phyloP scores from a whole-genome alignment of 2,888 invertebrate species.

The Ommatoiulus sabulosus region DNA sequence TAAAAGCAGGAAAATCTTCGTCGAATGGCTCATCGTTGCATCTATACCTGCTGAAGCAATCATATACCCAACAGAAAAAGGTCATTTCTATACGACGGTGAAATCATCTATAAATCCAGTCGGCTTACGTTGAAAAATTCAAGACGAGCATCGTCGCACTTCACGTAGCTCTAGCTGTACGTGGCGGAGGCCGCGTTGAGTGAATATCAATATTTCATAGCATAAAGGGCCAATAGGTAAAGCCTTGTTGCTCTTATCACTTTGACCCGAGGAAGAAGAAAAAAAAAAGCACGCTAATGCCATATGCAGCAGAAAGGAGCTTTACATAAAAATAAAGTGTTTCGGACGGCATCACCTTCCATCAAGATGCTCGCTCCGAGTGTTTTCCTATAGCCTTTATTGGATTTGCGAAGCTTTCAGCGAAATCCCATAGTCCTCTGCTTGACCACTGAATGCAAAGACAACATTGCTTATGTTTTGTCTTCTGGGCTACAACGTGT shows the following conservation, averaged over 20 bases:
- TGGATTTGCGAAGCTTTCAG: conserved; percentile 45
- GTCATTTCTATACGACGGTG: not conserved
- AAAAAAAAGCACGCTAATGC: not conserved
- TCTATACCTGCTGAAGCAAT: not conserved
- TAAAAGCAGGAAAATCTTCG: not conserved
- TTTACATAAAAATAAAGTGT: conserved; percentile 49
- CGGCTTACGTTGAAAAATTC: not conserved
- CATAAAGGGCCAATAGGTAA: not conserved
- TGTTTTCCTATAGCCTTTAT: conserved; percentile 25
- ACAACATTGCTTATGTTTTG: conserved; percentile 29
- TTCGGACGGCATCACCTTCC: conserved; percentile 25
- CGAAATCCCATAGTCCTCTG: conserved; percentile 26
- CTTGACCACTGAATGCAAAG: conserved; percentile 47
- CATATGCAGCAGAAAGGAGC: conserved; percentile 7
- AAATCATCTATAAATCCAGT: not conserved
- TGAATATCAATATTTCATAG: not conserved
- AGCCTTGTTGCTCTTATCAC: not conserved
- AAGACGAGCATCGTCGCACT: not conserved
- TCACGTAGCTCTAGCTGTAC: not conserved
- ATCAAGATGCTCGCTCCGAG: not conserved
- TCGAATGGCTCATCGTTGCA: not conserved
- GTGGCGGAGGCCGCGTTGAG: not conserved
- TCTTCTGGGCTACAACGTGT: conserved; percentile 38
- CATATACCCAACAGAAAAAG: not conserved
- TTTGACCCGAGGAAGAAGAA: not conserved